Evolutionary conservation across 2,113 vertebrate genomes (phyloP).

Genomic region (Picathartes gymnocephalus): DNA sequence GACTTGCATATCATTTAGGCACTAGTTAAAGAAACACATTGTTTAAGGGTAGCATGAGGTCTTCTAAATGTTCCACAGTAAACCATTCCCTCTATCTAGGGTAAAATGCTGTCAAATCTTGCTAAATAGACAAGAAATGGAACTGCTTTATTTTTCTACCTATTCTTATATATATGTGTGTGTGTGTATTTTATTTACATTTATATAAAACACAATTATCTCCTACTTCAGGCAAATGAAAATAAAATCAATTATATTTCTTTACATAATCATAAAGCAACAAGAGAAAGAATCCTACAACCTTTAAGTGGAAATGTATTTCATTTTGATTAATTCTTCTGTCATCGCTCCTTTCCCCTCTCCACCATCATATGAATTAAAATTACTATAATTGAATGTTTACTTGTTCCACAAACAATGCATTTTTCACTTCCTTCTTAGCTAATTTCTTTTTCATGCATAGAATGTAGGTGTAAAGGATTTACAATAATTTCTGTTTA

Average conservation of each 20-base stretch:
- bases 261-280: neutral
- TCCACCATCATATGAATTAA: neutral
- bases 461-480: neutral
- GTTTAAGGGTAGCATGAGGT: neutral
- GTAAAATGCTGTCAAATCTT: conserved; percentile 63
- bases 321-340: neutral
- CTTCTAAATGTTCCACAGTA: conserved; percentile 62
- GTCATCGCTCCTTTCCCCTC: neutral
- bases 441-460: neutral
- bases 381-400: neutral
- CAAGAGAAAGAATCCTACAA: neutral
- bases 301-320: neutral
- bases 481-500: neutral
- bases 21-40: neutral
- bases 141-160: neutral
- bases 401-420: neutral
- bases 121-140: neutral
- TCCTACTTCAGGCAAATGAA: neutral
- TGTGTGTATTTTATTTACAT: neutral
- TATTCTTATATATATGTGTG: neutral
- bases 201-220: neutral
- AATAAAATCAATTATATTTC: neutral
- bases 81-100: conserved; percentile 70
- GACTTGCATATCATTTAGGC: conserved; percentile 11
- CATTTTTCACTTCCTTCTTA: neutral